Evolutionary conservation across 1,140 invertebrate species (phyloP).

Genomic region (Akabosia matsudoensis): DNA sequence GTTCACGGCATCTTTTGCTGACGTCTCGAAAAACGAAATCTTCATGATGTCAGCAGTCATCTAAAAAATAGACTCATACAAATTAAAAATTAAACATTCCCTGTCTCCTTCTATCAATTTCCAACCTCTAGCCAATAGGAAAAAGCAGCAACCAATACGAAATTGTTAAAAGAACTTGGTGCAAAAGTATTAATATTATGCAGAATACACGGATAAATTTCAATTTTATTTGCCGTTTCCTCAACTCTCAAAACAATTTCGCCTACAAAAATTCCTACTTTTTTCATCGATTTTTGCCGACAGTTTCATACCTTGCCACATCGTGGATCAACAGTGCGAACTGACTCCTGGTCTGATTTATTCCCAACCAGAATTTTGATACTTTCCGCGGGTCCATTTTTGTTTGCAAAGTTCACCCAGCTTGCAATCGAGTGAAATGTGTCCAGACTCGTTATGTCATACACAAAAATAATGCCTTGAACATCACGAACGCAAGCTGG

Average conservation of each 20-base stretch:
- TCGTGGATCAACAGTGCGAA: not conserved
- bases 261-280: not conserved
- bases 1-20: conserved; percentile 78
- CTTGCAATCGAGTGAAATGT: conserved; percentile 84
- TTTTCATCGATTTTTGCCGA: not conserved
- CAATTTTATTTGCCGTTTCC: not conserved
- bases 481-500: conserved; percentile 93
- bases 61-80: not conserved
- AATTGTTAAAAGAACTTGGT: no score
- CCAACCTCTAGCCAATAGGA: no score
- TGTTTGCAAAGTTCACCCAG: conserved; percentile 81
- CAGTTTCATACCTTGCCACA: conserved; percentile 18
- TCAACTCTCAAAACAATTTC: no score
- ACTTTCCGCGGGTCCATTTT: conserved; percentile 80
- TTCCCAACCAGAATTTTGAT: conserved; percentile 84
- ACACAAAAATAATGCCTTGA: conserved; percentile 84
- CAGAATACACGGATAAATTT: no score
- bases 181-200: no score
- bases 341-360: conserved; percentile 53
- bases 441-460: conserved; percentile 85
- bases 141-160: no score
- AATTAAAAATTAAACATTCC: not conserved
- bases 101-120: no score
- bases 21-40: conserved; percentile 82
- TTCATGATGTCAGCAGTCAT: conserved; percentile 64